These are phyloP conservation scores for Caranx melampygus DNA, from an alignment of 2,113 vertebrate species.

Conservation along the genomic window DNA sequence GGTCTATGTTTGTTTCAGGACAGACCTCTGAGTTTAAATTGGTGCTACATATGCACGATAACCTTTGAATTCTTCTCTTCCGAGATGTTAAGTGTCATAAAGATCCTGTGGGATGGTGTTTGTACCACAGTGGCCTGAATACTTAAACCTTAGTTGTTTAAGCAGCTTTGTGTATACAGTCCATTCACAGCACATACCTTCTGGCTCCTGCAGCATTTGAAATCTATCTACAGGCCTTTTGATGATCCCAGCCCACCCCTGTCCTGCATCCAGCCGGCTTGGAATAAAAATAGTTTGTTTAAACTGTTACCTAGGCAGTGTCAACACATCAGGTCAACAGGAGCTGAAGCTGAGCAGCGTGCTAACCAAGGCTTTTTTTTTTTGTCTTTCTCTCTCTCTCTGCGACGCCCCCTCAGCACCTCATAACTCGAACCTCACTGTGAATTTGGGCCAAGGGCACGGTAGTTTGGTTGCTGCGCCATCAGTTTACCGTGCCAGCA, in stretches of 20 bases:
- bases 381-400: neutral
- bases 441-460: constrained; percentile 51
- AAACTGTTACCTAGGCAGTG: constrained; percentile 80
- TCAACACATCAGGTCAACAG: constrained; percentile 81
- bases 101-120: constrained; percentile 2
- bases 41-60: neutral
- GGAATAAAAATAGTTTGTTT: constrained; percentile 79
- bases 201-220: constrained; percentile 57
- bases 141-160: constrained; percentile 41
- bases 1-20: no score
- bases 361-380: constrained; percentile 33
- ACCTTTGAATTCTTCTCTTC: neutral
- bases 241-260: constrained; percentile 54
- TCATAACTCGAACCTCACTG: constrained; percentile 58
- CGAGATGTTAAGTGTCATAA: neutral
- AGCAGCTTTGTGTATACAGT: constrained; percentile 59
- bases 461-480: constrained; percentile 50
- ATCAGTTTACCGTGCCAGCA: constrained; percentile 43
- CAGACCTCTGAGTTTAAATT: no score
- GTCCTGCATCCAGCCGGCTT: constrained; percentile 53
- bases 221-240: constrained; percentile 60
- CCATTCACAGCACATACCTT: constrained; percentile 54
- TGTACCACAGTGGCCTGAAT: constrained; percentile 59
- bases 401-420: constrained; percentile 56
- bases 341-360: constrained; percentile 71